phyloP scores from a whole-genome alignment of 1,140 invertebrate species.

The Conopomorpha cramerella region DNA sequence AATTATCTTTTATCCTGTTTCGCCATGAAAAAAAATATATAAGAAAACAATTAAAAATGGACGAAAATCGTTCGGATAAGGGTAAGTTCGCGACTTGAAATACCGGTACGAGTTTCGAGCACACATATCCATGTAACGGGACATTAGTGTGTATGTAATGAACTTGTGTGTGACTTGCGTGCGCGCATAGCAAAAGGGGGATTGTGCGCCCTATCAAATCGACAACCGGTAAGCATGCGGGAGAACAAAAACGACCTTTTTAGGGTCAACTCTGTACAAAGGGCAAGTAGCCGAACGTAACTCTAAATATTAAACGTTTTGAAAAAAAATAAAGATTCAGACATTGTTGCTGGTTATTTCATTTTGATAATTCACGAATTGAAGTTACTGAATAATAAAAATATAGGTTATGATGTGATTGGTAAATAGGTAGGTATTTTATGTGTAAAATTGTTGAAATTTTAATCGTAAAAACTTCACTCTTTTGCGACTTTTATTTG shows the following conservation, averaged over 20 bases:
- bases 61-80: constrained; percentile 38
- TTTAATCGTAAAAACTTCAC: no score
- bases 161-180: constrained; percentile 18
- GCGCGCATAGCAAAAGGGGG: constrained; percentile 23
- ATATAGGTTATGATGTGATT: no score
- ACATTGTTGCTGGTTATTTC: no score
- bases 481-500: no score
- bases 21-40: constrained; percentile 8
- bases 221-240: constrained; percentile 17
- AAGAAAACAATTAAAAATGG: constrained; percentile 20
- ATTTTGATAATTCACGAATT: no score
- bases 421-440: constrained; percentile 11
- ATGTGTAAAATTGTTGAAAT: constrained; percentile 11
- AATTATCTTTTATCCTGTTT: constrained; percentile 18
- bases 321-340: no score
- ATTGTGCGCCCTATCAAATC: constrained; percentile 16
- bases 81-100: constrained; percentile 10
- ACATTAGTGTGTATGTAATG: no score
- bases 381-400: no score
- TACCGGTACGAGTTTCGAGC: constrained; percentile 28
- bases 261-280: no score
- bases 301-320: no score
- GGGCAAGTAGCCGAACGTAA: no score
- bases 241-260: constrained; percentile 24
- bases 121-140: constrained; percentile 21